Percentiles rank a stretch among this genome's conserved stretches.
Conservation (phyloP, 1,140 invertebrate species). For the Pseudomyrmex sp. region DNA sequence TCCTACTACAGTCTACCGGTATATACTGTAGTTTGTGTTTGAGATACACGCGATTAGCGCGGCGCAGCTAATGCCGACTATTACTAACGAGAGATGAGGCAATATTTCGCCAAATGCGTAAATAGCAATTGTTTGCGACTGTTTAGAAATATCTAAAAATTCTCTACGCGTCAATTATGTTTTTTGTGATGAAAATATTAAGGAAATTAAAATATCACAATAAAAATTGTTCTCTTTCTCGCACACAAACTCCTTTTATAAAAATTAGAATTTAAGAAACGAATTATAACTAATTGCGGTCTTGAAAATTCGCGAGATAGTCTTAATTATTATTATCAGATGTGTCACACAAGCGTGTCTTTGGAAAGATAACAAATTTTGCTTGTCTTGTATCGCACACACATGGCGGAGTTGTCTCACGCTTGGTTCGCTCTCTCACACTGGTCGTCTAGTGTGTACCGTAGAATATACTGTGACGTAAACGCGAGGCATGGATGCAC, state of each 20-base stretch:
- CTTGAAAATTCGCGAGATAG: neutral
- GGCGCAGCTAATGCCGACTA: neutral
- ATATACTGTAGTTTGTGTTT: neutral
- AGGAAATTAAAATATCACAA: too few relatives aligned
- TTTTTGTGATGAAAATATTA: too few relatives aligned
- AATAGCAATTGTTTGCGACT: neutral
- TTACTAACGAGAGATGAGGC: neutral
- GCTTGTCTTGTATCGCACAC: neutral
- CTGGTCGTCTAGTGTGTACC: constrained; percentile 9
- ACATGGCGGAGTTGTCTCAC: neutral
- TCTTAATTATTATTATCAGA: neutral
- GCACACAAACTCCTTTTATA: too few relatives aligned
- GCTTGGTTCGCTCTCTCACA: constrained; percentile 1
- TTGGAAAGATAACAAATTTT: constrained; percentile 1
- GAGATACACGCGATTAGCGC: neutral
- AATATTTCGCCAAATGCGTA: neutral
- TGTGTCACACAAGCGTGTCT: too few relatives aligned
- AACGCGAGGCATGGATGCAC: constrained; percentile 27
- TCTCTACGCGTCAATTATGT: too few relatives aligned
- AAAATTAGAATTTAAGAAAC: too few relatives aligned
- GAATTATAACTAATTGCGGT: too few relatives aligned
- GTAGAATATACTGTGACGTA: constrained; percentile 20
- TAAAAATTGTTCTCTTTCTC: too few relatives aligned
- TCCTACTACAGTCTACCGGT: neutral
- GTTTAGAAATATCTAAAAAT: too few relatives aligned